These are phyloP conservation scores for Anticlea derivata DNA, from an alignment of 2,888 invertebrate species.

Conservation along the genomic window DNA sequence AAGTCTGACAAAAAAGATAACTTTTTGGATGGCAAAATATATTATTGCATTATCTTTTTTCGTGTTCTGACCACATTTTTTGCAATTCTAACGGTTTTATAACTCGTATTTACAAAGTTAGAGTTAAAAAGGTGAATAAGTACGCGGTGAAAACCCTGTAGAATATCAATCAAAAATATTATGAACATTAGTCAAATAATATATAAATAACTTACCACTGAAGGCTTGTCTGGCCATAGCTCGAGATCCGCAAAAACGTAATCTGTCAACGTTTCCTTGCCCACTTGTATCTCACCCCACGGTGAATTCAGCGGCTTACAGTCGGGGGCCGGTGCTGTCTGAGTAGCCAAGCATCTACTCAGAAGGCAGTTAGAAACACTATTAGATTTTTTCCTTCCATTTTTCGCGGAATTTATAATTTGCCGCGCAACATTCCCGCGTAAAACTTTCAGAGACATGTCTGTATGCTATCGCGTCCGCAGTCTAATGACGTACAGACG, in stretches of 20 bases:
- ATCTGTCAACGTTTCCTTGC: conserved; percentile 83
- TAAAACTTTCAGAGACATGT: conserved; percentile 77
- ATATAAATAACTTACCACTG: conserved; percentile 83
- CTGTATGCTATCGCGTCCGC: conserved; percentile 61
- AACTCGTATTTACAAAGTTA: too few relatives aligned
- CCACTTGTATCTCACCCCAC: conserved; percentile 80
- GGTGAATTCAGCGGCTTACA: conserved; percentile 63
- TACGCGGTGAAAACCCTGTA: too few relatives aligned
- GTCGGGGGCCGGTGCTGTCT: conserved; percentile 60
- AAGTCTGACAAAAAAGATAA: too few relatives aligned
- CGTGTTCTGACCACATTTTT: too few relatives aligned
- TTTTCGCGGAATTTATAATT: conserved; percentile 58
- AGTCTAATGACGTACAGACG: conserved; percentile 54
- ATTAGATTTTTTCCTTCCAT: conserved; percentile 45
- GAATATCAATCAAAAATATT: too few relatives aligned
- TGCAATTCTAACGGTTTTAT: too few relatives aligned
- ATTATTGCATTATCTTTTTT: too few relatives aligned
- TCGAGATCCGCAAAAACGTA: conserved; percentile 83
- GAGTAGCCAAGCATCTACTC: conserved; percentile 60
- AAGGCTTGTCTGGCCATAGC: conserved; percentile 83
- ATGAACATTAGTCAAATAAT: too few relatives aligned
- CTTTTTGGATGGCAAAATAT: too few relatives aligned
- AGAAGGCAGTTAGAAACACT: conserved; percentile 36
- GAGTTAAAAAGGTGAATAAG: too few relatives aligned
- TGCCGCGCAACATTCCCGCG: conserved; percentile 73